A percentile compares a stretch with the other conserved stretches of the same genome.
Evolutionary conservation across 2,888 invertebrate genomes (phyloP).

Genomic region (Thyatira batis): DNA sequence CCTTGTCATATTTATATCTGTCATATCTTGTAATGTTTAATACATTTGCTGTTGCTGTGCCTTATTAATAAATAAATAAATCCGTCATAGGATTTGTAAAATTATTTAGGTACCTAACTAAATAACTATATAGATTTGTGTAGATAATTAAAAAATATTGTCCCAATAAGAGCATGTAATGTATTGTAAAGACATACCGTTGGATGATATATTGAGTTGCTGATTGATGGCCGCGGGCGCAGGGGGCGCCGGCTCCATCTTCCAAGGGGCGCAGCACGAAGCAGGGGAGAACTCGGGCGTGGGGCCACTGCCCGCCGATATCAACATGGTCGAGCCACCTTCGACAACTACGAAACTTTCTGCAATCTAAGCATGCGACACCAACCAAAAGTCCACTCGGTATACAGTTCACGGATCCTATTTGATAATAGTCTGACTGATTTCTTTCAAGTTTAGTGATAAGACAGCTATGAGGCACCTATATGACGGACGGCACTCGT

Average conservation of each 20-base stretch:
- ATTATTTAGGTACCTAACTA: too few relatives aligned
- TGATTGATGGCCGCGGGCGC: conserved; percentile 76
- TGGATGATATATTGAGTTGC: conserved; percentile 83
- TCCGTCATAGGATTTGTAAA: too few relatives aligned
- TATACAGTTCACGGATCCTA: conserved; percentile 48
- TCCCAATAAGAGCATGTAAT: conserved; percentile 3
- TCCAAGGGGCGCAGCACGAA: conserved; percentile 84
- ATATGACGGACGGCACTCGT: conserved; percentile 53
- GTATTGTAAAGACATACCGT: conserved; percentile 52
- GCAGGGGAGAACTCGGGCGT: conserved; percentile 82
- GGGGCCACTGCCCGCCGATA: conserved; percentile 84
- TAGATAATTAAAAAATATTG: too few relatives aligned
- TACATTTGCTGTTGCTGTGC: too few relatives aligned
- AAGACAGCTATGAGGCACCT: conserved; percentile 43
- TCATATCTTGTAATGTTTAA: too few relatives aligned
- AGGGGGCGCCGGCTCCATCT: conserved; percentile 84
- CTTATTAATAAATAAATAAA: too few relatives aligned
- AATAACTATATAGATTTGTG: too few relatives aligned
- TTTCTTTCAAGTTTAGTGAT: conserved; percentile 29
- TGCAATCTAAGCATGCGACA: conserved; percentile 60
- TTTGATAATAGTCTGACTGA: conserved; percentile 29
- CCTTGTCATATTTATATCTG: too few relatives aligned
- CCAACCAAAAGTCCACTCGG: conserved; percentile 56
- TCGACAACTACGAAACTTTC: conserved; percentile 46
- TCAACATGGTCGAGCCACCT: conserved; percentile 83